Evolutionary conservation across 2,888 invertebrate species (phyloP).

Genomic region (Lydus trimaculatus): DNA sequence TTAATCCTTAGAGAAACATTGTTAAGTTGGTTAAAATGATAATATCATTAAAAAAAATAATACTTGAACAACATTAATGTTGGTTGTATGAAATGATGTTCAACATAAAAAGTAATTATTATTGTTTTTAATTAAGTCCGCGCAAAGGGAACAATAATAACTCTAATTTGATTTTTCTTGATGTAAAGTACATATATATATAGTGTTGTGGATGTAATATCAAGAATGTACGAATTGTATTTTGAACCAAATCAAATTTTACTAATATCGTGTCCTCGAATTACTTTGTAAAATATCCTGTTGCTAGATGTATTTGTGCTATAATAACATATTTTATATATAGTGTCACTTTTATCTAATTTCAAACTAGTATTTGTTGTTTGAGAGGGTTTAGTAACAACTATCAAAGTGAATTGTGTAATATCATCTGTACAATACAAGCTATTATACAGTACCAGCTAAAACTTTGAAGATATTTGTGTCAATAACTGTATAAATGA

Average conservation of each 20-base stretch:
- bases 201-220: slow-evolving; percentile 7
- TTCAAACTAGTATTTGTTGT: slow-evolving; percentile 23
- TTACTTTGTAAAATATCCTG: slow-evolving; percentile 25
- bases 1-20: not conserved
- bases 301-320: slow-evolving; percentile 22
- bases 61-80: not conserved
- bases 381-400: slow-evolving; percentile 23
- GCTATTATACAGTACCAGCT: no score
- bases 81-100: slow-evolving; percentile 15
- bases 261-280: slow-evolving; percentile 24
- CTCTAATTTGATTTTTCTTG: slow-evolving; percentile 21
- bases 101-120: slow-evolving; percentile 22
- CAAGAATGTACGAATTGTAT: slow-evolving; percentile 12
- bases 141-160: slow-evolving; percentile 15
- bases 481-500: no score
- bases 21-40: slow-evolving; percentile 19
- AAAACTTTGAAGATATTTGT: no score
- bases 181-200: not conserved
- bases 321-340: slow-evolving; percentile 27
- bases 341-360: slow-evolving; percentile 27
- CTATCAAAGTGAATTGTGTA: slow-evolving; percentile 23
- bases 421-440: no score
- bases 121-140: slow-evolving; percentile 17
- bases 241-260: slow-evolving; percentile 27
- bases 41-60: slow-evolving; percentile 19